phyloP scores from a whole-genome alignment of 2,113 vertebrate species.

The Dendrocopos noguchii region DNA sequence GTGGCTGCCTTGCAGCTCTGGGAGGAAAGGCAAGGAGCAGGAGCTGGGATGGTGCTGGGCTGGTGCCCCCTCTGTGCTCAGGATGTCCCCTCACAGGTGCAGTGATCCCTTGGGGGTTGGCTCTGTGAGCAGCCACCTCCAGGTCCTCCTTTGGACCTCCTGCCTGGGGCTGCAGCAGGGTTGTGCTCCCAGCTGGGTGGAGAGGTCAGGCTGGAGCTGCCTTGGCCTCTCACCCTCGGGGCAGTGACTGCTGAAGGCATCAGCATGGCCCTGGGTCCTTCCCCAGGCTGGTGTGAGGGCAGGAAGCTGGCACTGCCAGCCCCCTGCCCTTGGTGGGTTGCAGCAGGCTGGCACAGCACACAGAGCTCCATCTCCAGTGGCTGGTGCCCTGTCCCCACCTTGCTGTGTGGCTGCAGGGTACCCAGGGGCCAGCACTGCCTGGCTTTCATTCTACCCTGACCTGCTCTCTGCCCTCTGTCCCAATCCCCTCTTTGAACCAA shows the following conservation, averaged over 20 bases:
- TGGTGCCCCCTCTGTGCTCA: neutral
- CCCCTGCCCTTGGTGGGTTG: neutral
- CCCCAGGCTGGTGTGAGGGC: no score
- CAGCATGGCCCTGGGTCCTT: neutral
- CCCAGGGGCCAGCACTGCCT: neutral
- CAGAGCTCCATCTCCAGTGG: neutral
- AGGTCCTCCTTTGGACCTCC: neutral
- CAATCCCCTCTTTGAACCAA: neutral
- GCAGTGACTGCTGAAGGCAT: neutral
- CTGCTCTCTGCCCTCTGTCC: neutral
- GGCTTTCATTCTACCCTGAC: neutral
- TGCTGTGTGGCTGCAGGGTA: neutral
- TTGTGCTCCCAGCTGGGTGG: fast-evolving
- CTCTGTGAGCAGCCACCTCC: fast-evolving
- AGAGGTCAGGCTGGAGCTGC: neutral
- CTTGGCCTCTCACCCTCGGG: fast-evolving
- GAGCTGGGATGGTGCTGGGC: neutral
- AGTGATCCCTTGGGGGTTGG: neutral
- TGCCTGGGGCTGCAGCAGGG: neutral
- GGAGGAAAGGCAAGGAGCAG: neutral
- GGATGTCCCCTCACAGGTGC: neutral
- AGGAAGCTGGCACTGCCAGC: neutral
- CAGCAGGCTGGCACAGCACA: no score
- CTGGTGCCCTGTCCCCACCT: neutral
- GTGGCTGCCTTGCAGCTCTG: neutral